A percentile compares a stretch with the other conserved stretches of the same genome.
Evolutionary conservation across 2,888 invertebrate genomes (phyloP).

Genomic region (Erynnis tages): DNA sequence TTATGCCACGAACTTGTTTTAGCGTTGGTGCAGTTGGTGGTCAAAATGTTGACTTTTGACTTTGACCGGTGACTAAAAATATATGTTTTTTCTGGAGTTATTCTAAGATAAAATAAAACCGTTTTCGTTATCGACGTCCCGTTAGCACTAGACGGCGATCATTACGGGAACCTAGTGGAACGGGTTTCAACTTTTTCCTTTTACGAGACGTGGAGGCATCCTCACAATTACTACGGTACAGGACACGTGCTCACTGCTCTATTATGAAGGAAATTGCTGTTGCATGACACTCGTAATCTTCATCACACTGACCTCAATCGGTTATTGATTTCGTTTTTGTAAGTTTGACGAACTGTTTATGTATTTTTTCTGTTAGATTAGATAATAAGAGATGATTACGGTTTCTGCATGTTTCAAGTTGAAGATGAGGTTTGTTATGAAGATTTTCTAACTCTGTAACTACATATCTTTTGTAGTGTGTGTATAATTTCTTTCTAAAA

Average conservation of each 20-base stretch:
- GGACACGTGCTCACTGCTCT: slow-evolving; percentile 50
- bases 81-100: no score
- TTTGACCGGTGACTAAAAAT: no score
- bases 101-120: slow-evolving; percentile 31
- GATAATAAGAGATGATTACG: no score
- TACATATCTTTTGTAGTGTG: no score
- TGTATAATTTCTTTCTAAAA: no score
- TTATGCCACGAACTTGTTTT: no score
- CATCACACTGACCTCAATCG: slow-evolving; percentile 15
- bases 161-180: slow-evolving; percentile 72
- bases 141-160: slow-evolving; percentile 48
- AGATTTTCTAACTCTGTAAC: no score
- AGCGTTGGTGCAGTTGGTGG: no score
- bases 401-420: no score
- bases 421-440: no score
- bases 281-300: slow-evolving; percentile 25
- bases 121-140: slow-evolving; percentile 39
- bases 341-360: background rate
- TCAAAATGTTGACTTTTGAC: no score
- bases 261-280: slow-evolving; percentile 26
- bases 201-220: slow-evolving; percentile 60
- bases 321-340: slow-evolving; percentile 1
- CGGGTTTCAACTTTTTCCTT: slow-evolving; percentile 66
- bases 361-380: no score
- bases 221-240: slow-evolving; percentile 63